A percentile compares a stretch with the other conserved stretches of the same genome.
These are phyloP conservation scores for Hetaerina americana DNA, from an alignment of 1,140 invertebrate genomes.

Conservation along the genomic window DNA sequence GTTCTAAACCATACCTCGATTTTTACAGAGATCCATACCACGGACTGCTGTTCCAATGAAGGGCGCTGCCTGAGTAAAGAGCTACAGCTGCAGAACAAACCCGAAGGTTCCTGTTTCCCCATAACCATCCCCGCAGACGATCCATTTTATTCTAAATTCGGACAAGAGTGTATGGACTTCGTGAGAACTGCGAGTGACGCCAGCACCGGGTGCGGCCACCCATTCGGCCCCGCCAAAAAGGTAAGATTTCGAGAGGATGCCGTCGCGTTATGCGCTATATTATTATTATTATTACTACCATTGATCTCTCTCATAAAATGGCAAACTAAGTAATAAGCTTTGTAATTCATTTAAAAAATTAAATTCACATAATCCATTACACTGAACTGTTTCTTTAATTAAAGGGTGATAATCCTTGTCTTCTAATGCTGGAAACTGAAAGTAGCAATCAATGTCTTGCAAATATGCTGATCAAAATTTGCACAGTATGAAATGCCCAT, in stretches of 20 bases:
- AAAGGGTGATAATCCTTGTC: no score
- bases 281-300: not conserved
- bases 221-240: conserved; percentile 53
- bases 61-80: conserved; percentile 37
- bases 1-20: no score
- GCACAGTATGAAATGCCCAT: no score
- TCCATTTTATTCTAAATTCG: conserved; percentile 52
- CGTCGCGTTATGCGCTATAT: no score
- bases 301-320: not conserved
- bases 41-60: conserved; percentile 52
- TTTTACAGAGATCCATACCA: conserved; percentile 44
- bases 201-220: conserved; percentile 46
- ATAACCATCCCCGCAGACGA: conserved; percentile 73
- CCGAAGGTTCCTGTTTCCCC: conserved; percentile 57
- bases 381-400: no score
- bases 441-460: no score
- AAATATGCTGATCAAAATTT: no score
- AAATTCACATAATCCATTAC: no score
- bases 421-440: no score
- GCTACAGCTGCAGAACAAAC: conserved; percentile 8
- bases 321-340: not conserved
- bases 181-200: conserved; percentile 61
- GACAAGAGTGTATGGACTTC: conserved; percentile 71
- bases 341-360: not conserved
- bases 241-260: conserved; percentile 37